phyloP scores from a whole-genome alignment of 2,797 vertebrate genomes.

The Urosaurus nigricauda region DNA sequence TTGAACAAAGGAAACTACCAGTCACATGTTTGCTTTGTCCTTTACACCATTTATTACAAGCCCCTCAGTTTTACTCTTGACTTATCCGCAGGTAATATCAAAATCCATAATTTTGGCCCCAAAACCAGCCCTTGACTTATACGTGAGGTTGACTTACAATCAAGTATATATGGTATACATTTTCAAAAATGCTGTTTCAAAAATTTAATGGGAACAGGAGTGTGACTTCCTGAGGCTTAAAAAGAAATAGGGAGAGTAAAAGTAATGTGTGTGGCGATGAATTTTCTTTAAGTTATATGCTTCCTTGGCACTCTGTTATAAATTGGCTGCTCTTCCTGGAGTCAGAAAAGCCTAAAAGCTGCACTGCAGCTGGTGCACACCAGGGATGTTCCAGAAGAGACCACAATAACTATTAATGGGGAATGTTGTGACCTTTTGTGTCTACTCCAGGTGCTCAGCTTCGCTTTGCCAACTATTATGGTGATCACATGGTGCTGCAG shows the following conservation, averaged over 20 bases:
- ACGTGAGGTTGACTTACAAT: no score
- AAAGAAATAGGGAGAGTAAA: neutral
- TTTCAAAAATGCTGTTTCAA: neutral
- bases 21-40: no score
- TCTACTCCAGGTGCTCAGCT: constrained; percentile 70
- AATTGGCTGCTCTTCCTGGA: constrained; percentile 12
- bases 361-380: no score
- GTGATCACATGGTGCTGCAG: constrained; percentile 91
- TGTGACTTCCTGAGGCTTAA: neutral
- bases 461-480: constrained; percentile 88
- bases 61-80: no score
- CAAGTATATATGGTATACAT: neutral
- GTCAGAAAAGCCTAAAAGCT: neutral
- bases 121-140: no score
- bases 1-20: no score
- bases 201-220: neutral
- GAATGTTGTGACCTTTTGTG: neutral
- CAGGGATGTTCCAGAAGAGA: neutral
- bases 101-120: no score
- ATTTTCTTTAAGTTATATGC: neutral
- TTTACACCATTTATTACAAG: no score
- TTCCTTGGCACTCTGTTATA: constrained; percentile 11
- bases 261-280: neutral
- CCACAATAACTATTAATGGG: neutral
- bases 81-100: no score